Evolutionary conservation across 2,113 vertebrate genomes (phyloP).

Genomic region (Podarcis muralis): DNA sequence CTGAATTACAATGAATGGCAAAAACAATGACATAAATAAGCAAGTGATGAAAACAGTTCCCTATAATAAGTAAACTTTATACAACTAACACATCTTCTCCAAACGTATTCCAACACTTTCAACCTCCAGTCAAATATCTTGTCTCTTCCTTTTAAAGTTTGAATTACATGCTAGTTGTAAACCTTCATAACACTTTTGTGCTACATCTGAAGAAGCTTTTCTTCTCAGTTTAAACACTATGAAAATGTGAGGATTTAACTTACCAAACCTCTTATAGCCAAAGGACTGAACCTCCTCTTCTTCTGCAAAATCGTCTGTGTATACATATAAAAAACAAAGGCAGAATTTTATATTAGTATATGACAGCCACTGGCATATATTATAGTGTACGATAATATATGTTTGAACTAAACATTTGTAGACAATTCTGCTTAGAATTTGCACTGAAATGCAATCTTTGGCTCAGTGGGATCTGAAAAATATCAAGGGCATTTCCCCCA

Average conservation of each 20-base stretch:
- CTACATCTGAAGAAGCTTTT: neutral
- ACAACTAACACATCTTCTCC: neutral
- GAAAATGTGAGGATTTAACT: slow-evolving; percentile 69
- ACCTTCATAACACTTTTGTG: neutral
- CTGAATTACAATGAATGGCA: neutral
- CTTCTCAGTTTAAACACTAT: neutral
- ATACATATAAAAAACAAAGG: slow-evolving; percentile 64
- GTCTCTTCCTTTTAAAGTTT: neutral
- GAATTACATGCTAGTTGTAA: neutral
- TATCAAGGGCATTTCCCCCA: neutral
- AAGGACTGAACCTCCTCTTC: slow-evolving; percentile 99
- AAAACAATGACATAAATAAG: neutral
- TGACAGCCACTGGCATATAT: neutral
- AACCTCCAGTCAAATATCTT: neutral
- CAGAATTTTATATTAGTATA: neutral
- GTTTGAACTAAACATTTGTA: neutral
- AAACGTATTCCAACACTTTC: neutral
- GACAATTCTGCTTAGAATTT: neutral
- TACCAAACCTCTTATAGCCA: slow-evolving; percentile 98
- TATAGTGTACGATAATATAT: neutral
- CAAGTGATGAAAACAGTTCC: neutral
- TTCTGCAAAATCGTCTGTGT: slow-evolving; percentile 92
- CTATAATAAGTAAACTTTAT: neutral
- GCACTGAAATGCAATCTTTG: neutral
- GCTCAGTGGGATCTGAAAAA: neutral